Percentiles rank a stretch among this genome's conserved stretches.
phyloP scores from a whole-genome alignment of 2,888 invertebrate genomes.

The Perizoma affinitatum region DNA sequence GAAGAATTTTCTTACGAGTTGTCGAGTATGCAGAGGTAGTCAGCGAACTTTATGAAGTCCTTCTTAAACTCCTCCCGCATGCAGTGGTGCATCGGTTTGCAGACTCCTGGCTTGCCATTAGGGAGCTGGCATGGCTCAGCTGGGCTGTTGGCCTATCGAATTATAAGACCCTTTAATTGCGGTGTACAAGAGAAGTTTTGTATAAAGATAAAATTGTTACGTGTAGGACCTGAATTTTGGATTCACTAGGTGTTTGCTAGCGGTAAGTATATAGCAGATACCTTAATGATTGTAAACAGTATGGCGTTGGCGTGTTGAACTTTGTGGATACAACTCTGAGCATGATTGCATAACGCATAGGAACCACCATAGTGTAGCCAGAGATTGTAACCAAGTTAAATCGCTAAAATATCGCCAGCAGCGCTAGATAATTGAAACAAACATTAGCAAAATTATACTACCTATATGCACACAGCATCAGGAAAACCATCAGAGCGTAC shows the following conservation, averaged over 20 bases:
- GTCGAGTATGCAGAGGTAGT: slow-evolving; percentile 89
- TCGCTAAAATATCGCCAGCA: slow-evolving; percentile 9
- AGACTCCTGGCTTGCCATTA: slow-evolving; percentile 86
- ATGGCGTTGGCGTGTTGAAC: too few species aligned
- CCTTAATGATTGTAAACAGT: too few species aligned
- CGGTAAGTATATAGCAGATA: too few species aligned
- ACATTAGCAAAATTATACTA: slow-evolving; percentile 20
- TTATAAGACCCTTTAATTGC: neutral
- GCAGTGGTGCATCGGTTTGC: slow-evolving; percentile 86
- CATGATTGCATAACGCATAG: slow-evolving; percentile 13
- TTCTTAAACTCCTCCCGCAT: slow-evolving; percentile 84
- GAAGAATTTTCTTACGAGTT: slow-evolving; percentile 68
- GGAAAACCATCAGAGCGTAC: too few species aligned
- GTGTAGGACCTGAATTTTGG: too few species aligned
- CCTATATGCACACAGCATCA: slow-evolving; percentile 4
- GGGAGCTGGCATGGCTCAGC: slow-evolving; percentile 84
- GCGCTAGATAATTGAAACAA: slow-evolving; percentile 17
- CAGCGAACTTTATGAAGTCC: slow-evolving; percentile 85
- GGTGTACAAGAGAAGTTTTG: too few species aligned
- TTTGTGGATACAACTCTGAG: too few species aligned
- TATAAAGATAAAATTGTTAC: too few species aligned
- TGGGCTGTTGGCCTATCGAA: slow-evolving; percentile 82
- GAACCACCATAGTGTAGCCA: slow-evolving; percentile 19
- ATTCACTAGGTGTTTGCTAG: too few species aligned
- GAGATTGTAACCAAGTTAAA: slow-evolving; percentile 17